Percentiles rank a stretch among this genome's conserved stretches.
These are phyloP conservation scores for Rhopilema esculentum DNA, from an alignment of 30 jellyfish, hydroid and myxozoan species.

Conservation along the genomic window DNA sequence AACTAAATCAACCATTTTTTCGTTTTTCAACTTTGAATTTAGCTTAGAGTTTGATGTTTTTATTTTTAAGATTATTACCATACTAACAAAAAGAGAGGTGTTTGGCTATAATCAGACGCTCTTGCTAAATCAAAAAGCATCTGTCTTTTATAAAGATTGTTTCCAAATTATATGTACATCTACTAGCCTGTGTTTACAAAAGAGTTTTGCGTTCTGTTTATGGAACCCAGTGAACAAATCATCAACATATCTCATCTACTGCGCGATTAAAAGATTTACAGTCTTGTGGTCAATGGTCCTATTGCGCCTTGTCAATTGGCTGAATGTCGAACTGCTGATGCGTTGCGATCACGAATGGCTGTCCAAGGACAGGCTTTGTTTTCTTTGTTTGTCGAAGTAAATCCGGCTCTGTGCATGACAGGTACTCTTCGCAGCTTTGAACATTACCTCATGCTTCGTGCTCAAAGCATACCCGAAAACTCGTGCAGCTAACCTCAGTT, in stretches of 20 bases:
- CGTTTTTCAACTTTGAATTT: not conserved
- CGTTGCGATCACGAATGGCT: conserved; percentile 61
- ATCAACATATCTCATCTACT: conserved; percentile 23
- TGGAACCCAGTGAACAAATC: conserved; percentile 56
- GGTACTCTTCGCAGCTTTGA: conserved; percentile 59
- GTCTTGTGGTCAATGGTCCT: conserved; percentile 57
- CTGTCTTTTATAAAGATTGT: not conserved
- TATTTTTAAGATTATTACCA: too few relatives aligned
- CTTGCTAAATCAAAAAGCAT: not conserved
- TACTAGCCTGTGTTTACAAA: not conserved
- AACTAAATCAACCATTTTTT: not conserved
- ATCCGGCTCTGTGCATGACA: conserved; percentile 36
- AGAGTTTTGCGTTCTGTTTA: conserved; percentile 17
- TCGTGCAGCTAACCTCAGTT: conserved; percentile 1
- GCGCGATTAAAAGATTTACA: conserved; percentile 31
- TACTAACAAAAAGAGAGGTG: not conserved
- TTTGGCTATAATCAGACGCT: not conserved
- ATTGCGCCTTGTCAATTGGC: conserved; percentile 38
- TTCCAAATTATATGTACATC: not conserved
- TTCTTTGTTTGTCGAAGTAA: conserved; percentile 56
- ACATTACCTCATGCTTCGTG: conserved; percentile 87
- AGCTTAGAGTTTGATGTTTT: too few relatives aligned
- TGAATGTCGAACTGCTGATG: conserved; percentile 47
- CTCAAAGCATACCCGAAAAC: conserved; percentile 56
- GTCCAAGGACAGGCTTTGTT: conserved; percentile 25